These are phyloP conservation scores for Mythimna lalbum DNA, from an alignment of 2,888 invertebrate genomes.

Conservation along the genomic window DNA sequence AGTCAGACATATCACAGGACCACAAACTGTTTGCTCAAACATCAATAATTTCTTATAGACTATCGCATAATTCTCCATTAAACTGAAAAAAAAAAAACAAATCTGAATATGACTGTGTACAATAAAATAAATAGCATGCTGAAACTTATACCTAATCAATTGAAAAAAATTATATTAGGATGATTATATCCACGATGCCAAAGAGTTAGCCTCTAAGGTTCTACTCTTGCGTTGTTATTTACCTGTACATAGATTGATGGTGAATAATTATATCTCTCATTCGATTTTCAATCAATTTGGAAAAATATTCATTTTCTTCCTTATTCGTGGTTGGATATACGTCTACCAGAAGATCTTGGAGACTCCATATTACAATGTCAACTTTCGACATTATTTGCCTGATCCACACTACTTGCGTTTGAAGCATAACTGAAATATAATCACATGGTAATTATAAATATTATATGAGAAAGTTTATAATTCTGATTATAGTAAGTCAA, in stretches of 20 bases:
- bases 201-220: no score
- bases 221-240: constrained; percentile 1
- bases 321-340: constrained; percentile 67
- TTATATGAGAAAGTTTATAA: no score
- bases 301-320: constrained; percentile 63
- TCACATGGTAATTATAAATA: no score
- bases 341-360: constrained; percentile 76
- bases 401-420: constrained; percentile 81
- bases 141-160: neutral
- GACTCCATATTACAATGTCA: constrained; percentile 77
- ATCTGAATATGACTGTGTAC: neutral
- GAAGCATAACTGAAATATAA: constrained; percentile 75
- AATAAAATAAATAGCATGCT: neutral
- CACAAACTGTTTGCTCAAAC: constrained; percentile 74
- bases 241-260: constrained; percentile 79
- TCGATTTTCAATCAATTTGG: constrained; percentile 67
- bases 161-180: no score
- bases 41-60: constrained; percentile 78
- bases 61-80: constrained; percentile 71
- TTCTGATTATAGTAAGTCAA: no score
- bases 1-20: constrained; percentile 75
- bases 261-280: constrained; percentile 74
- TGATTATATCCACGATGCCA: no score
- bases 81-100: constrained; percentile 61
- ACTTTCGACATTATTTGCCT: constrained; percentile 79